A percentile compares a stretch with the other conserved stretches of the same genome.
Conservation (phyloP, 2,113 vertebrate genomes). For the Cyphomyrus plagiostoma region DNA sequence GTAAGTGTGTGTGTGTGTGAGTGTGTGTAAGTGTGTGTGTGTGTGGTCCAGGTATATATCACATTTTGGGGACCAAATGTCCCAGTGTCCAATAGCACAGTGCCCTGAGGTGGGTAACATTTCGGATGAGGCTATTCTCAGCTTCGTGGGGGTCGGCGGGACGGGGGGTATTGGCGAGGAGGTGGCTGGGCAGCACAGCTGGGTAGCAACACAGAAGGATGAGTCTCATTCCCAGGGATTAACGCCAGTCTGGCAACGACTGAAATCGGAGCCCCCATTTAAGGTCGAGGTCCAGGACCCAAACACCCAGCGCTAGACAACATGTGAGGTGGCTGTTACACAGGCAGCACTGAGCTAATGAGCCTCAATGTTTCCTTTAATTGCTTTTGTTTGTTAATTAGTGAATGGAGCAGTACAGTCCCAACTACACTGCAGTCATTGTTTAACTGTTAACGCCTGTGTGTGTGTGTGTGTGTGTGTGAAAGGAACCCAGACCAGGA, state of each 20-base stretch:
- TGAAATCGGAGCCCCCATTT: not conserved
- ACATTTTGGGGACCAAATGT: no score
- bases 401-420: not conserved
- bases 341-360: not conserved
- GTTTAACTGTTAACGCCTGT: not conserved
- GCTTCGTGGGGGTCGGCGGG: not conserved
- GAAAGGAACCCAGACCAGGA: not conserved
- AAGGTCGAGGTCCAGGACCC: not conserved
- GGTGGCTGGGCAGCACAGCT: not conserved
- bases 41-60: not conserved
- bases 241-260: not conserved
- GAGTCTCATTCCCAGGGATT: conserved; percentile 1
- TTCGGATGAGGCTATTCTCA: not conserved
- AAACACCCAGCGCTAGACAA: not conserved
- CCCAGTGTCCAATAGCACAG: not conserved
- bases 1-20: not conserved
- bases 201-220: not conserved
- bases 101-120: not conserved
- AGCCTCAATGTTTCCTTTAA: not conserved
- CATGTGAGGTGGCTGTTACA: not conserved
- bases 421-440: not conserved
- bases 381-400: not conserved
- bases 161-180: not conserved
- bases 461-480: not conserved
- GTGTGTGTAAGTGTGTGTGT: not conserved